These are phyloP conservation scores for Gerris buenoi DNA, from an alignment of 1,140 invertebrate species.

Conservation along the genomic window DNA sequence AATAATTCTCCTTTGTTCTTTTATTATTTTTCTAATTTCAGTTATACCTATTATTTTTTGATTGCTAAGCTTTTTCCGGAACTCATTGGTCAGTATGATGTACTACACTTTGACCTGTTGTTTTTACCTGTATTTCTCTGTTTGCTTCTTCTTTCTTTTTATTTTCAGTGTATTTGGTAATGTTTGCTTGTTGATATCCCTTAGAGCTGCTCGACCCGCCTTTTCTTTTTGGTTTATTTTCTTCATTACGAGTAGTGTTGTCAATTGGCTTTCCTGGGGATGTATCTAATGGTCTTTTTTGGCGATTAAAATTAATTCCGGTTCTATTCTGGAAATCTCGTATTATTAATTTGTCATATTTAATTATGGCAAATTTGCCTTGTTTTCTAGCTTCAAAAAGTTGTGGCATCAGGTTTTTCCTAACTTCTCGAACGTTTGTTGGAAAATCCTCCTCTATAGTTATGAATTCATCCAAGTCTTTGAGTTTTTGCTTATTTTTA, in stretches of 20 bases:
- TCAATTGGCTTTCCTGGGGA: background rate
- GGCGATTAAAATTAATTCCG: background rate
- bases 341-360: background rate
- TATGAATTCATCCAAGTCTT: too few relatives aligned
- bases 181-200: background rate
- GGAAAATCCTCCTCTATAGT: too few relatives aligned
- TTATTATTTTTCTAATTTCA: background rate
- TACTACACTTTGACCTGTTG: background rate
- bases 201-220: background rate
- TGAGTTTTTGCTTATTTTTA: too few relatives aligned
- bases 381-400: too few relatives aligned
- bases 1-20: background rate
- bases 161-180: background rate
- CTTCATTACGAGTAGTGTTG: background rate
- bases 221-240: background rate
- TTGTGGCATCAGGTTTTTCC: too few relatives aligned
- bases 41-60: background rate
- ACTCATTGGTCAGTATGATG: background rate
- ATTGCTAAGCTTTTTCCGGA: background rate
- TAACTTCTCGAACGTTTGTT: too few relatives aligned
- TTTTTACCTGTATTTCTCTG: background rate
- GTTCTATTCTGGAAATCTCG: background rate
- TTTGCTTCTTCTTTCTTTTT: background rate
- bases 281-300: background rate
- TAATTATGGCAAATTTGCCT: background rate